A percentile compares a stretch with the other conserved stretches of the same genome.
phyloP scores from a whole-genome alignment of 1,140 invertebrate genomes.

The Brachionus rubens region DNA sequence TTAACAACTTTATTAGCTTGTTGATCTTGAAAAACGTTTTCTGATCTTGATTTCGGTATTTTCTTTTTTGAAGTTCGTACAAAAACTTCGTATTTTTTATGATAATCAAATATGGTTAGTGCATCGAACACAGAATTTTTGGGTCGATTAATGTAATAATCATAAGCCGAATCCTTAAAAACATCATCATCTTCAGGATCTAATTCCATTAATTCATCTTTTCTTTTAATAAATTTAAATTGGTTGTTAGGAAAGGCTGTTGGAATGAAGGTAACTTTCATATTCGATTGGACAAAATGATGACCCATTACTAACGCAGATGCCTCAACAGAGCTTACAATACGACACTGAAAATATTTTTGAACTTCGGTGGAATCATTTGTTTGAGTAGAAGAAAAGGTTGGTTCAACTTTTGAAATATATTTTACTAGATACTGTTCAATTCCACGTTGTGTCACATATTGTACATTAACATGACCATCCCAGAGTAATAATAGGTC shows the following conservation, averaged over 20 bases:
- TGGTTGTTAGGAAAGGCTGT: background rate
- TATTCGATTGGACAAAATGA: background rate
- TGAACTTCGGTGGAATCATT: background rate
- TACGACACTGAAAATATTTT: background rate
- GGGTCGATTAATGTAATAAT: background rate
- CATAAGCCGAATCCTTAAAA: conserved; percentile 1
- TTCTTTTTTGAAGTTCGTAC: background rate
- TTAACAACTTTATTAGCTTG: background rate
- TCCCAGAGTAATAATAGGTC: background rate
- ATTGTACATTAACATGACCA: conserved; percentile 1
- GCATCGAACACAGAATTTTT: background rate
- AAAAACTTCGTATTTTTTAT: background rate
- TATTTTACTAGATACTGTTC: conserved; percentile 2
- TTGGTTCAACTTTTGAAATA: conserved; percentile 19
- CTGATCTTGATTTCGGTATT: no score
- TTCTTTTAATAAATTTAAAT: conserved; percentile 6
- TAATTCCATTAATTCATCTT: background rate
- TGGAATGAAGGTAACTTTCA: background rate
- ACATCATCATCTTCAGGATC: background rate
- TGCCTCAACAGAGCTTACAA: no score
- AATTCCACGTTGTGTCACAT: background rate
- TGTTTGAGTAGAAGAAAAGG: background rate
- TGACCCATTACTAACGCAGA: no score
- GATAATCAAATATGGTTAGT: background rate
- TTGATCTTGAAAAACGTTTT: background rate